These are phyloP conservation scores for Falco peregrinus DNA, from an alignment of 2,797 vertebrate species.

Conservation along the genomic window DNA sequence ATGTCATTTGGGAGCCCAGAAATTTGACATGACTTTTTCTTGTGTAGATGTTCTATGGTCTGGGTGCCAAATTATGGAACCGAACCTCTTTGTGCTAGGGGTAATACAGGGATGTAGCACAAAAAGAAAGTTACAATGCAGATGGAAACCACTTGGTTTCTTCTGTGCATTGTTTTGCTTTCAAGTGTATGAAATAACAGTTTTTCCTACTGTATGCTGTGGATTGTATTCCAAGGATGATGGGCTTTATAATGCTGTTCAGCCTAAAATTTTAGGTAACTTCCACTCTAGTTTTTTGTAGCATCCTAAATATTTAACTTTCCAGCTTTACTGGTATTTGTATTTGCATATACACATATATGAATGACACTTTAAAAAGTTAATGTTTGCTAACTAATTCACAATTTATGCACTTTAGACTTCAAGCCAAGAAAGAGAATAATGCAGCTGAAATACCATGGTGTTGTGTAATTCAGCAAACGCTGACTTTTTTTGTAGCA, in stretches of 20 bases:
- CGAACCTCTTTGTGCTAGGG: not conserved
- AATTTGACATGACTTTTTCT: not conserved
- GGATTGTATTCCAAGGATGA: not conserved
- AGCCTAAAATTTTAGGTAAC: not conserved
- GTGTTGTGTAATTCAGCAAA: constrained; percentile 5
- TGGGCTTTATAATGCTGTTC: not conserved
- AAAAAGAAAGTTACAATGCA: not conserved
- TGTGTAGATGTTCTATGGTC: not conserved
- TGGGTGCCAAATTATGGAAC: not conserved
- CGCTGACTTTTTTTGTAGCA: not conserved
- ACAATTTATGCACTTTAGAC: not conserved
- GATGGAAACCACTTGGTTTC: not conserved
- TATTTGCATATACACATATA: constrained; percentile 17
- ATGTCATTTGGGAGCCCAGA: not conserved
- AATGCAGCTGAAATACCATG: constrained; percentile 23
- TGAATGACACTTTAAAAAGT: constrained; percentile 58
- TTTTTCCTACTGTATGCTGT: not conserved
- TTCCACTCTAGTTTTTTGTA: not conserved
- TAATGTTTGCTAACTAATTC: constrained; percentile 70
- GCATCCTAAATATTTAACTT: not conserved
- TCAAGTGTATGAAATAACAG: not conserved
- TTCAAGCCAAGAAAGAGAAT: constrained; percentile 39
- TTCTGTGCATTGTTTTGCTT: not conserved
- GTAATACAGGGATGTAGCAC: accelerated
- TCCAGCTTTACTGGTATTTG: not conserved